Conservation (phyloP, 2,113 vertebrate genomes). For the Myrmophylax atrothorax region DNA sequence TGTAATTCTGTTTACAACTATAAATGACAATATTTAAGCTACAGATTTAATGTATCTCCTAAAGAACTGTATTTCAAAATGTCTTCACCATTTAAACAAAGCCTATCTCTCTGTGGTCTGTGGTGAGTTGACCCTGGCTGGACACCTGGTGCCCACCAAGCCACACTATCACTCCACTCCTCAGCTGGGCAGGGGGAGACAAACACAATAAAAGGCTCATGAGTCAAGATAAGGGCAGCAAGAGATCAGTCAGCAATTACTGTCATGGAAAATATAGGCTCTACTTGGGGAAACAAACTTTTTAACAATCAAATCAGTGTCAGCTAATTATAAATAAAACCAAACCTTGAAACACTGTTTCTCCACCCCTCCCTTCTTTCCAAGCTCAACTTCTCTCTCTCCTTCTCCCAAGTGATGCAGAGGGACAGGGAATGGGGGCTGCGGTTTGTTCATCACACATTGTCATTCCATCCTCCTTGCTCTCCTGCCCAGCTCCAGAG, state of each 20-base stretch:
- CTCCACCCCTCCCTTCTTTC: neutral
- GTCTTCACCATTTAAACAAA: neutral
- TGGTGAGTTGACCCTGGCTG: neutral
- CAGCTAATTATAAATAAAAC: neutral
- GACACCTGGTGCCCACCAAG: neutral
- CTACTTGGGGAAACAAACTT: neutral
- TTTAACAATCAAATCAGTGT: neutral
- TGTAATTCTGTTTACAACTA: neutral
- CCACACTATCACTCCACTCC: neutral
- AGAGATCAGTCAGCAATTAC: neutral
- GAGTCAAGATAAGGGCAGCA: neutral
- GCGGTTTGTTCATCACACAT: fast-evolving
- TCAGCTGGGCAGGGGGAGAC: neutral
- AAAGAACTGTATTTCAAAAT: neutral
- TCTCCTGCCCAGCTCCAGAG: neutral
- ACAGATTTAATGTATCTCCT: neutral
- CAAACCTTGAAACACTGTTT: neutral
- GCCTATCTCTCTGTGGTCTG: no score
- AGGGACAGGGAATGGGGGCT: fast-evolving
- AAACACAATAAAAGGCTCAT: fast-evolving
- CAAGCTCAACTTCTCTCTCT: neutral
- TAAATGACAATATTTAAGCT: neutral
- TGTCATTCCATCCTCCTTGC: neutral
- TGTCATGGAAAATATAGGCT: neutral
- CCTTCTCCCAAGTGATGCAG: fast-evolving